phyloP scores from a whole-genome alignment of 2,888 invertebrate species.

The Polydrusus cervinus region DNA sequence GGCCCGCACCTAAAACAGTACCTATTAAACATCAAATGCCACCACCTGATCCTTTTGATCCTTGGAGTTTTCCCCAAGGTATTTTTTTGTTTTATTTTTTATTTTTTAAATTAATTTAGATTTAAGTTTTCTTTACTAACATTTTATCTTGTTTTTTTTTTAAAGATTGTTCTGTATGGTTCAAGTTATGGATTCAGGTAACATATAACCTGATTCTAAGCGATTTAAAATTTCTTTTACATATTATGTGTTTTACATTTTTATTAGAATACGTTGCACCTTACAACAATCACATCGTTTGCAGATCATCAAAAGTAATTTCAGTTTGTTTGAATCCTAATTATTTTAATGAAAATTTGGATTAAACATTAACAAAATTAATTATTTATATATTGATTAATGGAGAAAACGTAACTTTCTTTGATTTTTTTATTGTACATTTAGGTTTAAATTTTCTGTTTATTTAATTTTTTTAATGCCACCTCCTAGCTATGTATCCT shows the following conservation, averaged over 20 bases:
- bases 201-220: not conserved
- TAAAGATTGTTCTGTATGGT: not conserved
- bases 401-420: no score
- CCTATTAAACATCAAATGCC: conserved; percentile 69
- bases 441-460: no score
- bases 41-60: conserved; percentile 73
- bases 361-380: no score
- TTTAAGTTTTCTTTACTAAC: conserved; percentile 65
- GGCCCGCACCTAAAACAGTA: conserved; percentile 63
- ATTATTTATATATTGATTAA: no score
- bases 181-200: not conserved
- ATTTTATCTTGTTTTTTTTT: conserved; percentile 62
- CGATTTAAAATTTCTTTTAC: no score
- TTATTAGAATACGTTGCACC: no score
- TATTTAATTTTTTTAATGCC: not conserved
- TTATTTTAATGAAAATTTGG: no score
- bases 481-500: not conserved
- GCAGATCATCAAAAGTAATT: no score
- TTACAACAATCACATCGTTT: no score
- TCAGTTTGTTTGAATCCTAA: no score
- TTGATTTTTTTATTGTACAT: no score
- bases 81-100: conserved; percentile 68
- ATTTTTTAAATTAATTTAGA: conserved; percentile 58
- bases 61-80: conserved; percentile 77
- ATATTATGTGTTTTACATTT: no score